These are phyloP conservation scores for Drosophila sordidapex DNA, from an alignment of 2,888 invertebrate species.

Conservation along the genomic window DNA sequence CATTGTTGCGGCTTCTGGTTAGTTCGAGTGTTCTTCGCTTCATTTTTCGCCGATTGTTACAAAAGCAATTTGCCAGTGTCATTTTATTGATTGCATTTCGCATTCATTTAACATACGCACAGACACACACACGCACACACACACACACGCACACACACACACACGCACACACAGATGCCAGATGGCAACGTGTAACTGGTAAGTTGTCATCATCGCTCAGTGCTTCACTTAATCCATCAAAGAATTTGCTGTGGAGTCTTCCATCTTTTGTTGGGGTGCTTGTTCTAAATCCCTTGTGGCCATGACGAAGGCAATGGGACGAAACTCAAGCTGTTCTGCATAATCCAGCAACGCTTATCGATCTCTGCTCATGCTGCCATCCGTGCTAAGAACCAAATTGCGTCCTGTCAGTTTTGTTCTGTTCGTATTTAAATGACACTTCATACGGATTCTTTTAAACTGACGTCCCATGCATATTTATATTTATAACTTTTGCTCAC, in stretches of 20 bases:
- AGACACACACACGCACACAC: not conserved
- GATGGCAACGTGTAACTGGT: not conserved
- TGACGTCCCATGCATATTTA: slow-evolving; percentile 34
- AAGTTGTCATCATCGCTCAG: slow-evolving; percentile 33
- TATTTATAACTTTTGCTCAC: not conserved
- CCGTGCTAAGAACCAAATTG: not conserved
- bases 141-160: not conserved
- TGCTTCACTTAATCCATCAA: slow-evolving; percentile 41
- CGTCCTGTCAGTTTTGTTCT: not conserved
- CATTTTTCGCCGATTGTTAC: slow-evolving; percentile 47
- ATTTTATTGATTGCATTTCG: slow-evolving; percentile 68
- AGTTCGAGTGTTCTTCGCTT: slow-evolving; percentile 35
- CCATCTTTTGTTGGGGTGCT: slow-evolving; percentile 5
- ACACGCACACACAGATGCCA: not conserved
- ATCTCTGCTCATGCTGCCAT: not conserved
- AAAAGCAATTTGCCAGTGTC: slow-evolving; percentile 66
- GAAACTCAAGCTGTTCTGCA: not conserved
- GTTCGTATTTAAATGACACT: not conserved
- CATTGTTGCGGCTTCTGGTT: slow-evolving; percentile 66
- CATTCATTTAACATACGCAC: slow-evolving; percentile 29
- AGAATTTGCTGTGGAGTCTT: slow-evolving; percentile 5
- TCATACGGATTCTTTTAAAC: slow-evolving; percentile 30
- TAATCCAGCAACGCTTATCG: not conserved
- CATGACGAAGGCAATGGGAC: not conserved
- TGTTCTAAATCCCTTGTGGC: not conserved